These are phyloP conservation scores for Spizella passerina DNA, from an alignment of 2,797 vertebrate species.

Conservation along the genomic window DNA sequence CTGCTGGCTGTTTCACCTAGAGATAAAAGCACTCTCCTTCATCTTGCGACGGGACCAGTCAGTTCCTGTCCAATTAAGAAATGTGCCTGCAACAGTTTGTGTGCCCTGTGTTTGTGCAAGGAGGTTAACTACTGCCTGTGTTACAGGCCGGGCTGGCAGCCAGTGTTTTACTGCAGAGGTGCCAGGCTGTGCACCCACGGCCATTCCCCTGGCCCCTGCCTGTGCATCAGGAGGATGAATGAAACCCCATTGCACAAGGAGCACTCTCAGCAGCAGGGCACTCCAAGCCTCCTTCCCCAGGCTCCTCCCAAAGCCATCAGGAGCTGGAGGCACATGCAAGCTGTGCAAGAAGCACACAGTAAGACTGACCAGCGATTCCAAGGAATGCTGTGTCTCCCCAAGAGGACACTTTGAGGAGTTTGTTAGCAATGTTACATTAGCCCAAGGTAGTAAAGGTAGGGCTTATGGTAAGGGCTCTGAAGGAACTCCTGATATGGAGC, in stretches of 20 bases:
- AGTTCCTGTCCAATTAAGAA: neutral
- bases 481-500: neutral
- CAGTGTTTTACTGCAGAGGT: neutral
- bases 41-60: neutral
- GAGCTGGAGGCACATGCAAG: neutral
- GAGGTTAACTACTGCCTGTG: neutral
- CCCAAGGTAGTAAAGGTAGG: neutral
- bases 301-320: neutral
- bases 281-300: neutral
- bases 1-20: neutral
- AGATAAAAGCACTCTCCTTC: neutral
- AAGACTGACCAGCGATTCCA: neutral
- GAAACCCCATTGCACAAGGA: neutral
- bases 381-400: neutral
- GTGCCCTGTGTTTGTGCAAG: neutral
- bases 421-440: neutral
- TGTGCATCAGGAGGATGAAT: neutral
- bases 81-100: neutral
- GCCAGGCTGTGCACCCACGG: neutral
- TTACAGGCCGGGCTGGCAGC: neutral
- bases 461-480: neutral
- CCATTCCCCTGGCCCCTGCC: neutral
- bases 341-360: rapidly evolving
- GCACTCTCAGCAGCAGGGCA: neutral
- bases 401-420: neutral